These are phyloP conservation scores for Hydrocynus forskahlii DNA, from an alignment of 2,797 vertebrate genomes.

Conservation along the genomic window DNA sequence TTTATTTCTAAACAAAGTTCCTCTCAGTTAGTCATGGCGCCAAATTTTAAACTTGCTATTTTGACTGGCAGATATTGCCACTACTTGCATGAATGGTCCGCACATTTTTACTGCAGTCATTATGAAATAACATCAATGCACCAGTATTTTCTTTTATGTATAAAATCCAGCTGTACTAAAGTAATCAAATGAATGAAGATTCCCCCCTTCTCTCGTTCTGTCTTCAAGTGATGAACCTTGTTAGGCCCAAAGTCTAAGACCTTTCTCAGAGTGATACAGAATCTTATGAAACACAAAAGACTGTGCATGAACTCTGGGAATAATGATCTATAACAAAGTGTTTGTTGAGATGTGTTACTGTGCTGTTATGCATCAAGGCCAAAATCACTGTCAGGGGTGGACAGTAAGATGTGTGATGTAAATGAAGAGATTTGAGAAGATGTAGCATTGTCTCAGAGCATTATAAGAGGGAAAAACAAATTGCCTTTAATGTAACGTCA, in stretches of 20 bases:
- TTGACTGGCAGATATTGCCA: neutral
- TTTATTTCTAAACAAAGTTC: neutral
- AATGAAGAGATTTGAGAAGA: neutral
- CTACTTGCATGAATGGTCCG: neutral
- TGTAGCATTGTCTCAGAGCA: slow-evolving; percentile 13
- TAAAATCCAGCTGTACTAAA: neutral
- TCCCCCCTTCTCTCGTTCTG: neutral
- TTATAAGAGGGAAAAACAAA: neutral
- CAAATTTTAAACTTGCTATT: neutral
- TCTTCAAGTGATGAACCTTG: neutral
- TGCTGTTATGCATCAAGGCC: neutral
- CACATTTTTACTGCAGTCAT: neutral
- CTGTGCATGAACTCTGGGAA: slow-evolving; percentile 58
- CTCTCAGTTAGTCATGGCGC: neutral
- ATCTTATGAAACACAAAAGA: slow-evolving; percentile 2
- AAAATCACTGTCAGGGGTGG: neutral
- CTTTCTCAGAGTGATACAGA: slow-evolving; percentile 46
- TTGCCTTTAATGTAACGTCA: slow-evolving; percentile 22
- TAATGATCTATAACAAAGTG: neutral
- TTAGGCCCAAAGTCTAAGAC: neutral
- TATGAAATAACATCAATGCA: neutral
- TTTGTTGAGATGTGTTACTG: neutral
- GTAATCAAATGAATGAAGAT: neutral
- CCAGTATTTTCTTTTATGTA: neutral
- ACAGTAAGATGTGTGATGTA: neutral